Evolutionary conservation across 2,797 vertebrate species (phyloP), one percentile per base, ranked within the genome.

Genomic region (Rhynchonycteris naso): DNA sequence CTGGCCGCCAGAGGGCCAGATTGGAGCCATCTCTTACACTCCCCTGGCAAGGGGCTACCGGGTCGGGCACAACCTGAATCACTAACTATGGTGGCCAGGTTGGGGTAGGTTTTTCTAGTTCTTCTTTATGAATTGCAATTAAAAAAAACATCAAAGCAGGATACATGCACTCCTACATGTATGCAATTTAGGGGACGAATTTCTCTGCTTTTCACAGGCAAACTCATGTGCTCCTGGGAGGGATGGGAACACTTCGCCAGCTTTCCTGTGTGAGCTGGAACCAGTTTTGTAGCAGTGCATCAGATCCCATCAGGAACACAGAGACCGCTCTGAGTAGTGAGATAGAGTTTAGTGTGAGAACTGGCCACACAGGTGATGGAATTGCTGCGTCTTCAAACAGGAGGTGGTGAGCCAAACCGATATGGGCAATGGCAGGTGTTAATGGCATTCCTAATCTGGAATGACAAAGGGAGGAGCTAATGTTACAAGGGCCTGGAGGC

Each of bases 131-230:
- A 94, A 75, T 94, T 30, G 30, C 4, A 74, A 5, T 88, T 8
- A 28, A 28, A 50, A 79, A 66, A 54, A 75, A 8, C 68, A 74
- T 47, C 21, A 6, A 14, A 68, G 71, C 33, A 68, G 71, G 33
- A 61, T 47, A 35, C 19, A 58, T 24, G 28, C 18, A 33, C 6
- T 50, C 26, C 9, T 89, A 47, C 22, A 50, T 43, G 52, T n/a
- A 5, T 79, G 33, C 30, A 58, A 26, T 68, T 90, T 68, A 87
- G 76, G 84, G n/a, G 58, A 38, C 47, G 58, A 35, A 38, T 58
- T 86, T 89, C 80, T 90, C 65, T 43, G 76, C 33, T 28, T 38
- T 76, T 8, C 7, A 47, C 63, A 93, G 56, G 26, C 76, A 88
- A 61, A 35, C 30, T 18, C 80, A 91, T 87, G 9, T 0, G 35